Conservation (phyloP, 2,113 vertebrate species). For the Scatophagus argus region DNA sequence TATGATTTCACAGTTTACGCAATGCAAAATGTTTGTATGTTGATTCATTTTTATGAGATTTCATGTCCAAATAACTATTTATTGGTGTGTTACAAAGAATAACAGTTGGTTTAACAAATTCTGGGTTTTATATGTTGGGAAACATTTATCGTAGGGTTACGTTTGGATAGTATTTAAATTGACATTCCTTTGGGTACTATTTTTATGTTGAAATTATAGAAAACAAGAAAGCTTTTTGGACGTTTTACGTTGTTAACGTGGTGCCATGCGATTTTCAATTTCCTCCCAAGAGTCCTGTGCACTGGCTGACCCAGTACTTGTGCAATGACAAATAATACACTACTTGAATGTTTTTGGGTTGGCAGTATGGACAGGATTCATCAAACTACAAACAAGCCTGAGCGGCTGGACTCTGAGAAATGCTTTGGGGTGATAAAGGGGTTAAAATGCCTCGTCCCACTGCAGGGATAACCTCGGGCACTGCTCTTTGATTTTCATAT, state of each 20-base stretch:
- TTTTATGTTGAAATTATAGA: conserved; percentile 40
- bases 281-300: conserved; percentile 57
- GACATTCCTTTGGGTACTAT: conserved; percentile 29
- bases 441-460: conserved; percentile 58
- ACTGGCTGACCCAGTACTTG: conserved; percentile 76
- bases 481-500: conserved; percentile 72
- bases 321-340: conserved; percentile 81
- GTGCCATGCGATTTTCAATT: conserved; percentile 47
- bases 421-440: conserved; percentile 3
- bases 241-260: conserved; percentile 13
- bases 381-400: conserved; percentile 22
- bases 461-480: conserved; percentile 65
- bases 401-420: conserved; percentile 36
- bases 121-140: conserved; percentile 49
- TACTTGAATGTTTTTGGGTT: conserved; percentile 85
- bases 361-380: conserved; percentile 56
- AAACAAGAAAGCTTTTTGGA: conserved; percentile 34
- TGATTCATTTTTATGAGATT: conserved; percentile 34
- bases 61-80: conserved; percentile 60
- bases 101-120: conserved; percentile 26
- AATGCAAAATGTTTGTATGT: conserved; percentile 49
- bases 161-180: conserved; percentile 44
- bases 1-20: conserved; percentile 35
- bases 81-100: conserved; percentile 48
- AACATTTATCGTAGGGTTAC: conserved; percentile 23